Base-by-base conservation (phyloP, 2,113 vertebrate species). In the Micromys minutus region DNA sequence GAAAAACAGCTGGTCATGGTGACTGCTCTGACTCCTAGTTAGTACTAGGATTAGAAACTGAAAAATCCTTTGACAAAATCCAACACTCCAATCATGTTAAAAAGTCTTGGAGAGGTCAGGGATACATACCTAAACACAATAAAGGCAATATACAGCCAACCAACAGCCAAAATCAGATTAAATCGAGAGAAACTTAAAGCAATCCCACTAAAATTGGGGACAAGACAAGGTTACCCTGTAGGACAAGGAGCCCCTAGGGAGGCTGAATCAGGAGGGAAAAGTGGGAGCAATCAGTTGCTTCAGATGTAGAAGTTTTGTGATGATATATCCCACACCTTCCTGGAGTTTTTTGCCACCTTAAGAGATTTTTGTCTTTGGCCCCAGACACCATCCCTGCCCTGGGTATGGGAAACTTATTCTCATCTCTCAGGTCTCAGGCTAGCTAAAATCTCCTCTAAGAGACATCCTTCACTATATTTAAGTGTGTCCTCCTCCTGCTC, bases 231-330 rank as follows among this genome's bases (percentile, higher is more conserved):
- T 13, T 67, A 31, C 31, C 65, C 13, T 36, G 65, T 67, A 67
- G 31, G 13, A 34, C 65, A 2, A 36, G 65, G 65, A 67, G 57
- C 19, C 47, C 31, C 59, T 65, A 65, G 45, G 29, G 61, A 42
- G 22, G 6, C 31, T 69, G 45, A 86, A 67, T 19, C 79, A 59
- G 77, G 26, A 94, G 88, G 26, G 93, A 59, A 83, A 92, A 93
- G 34, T 80, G 24, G 63, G 19, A 87, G 5, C 61, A 42, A 86
- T 16, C 34, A 13, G 42, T 39, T 59, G 69, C 1, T 21, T 75
- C 69, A 22, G 34, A 45, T 16, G 7, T 55, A 22, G 31, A 93
- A 72, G 39, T 6, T 45, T 87, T 47, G 19, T 22, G 5, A 34
- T 7, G 5, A 31, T 29, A 71, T 80, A 55, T 84, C 39, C 61